Base-by-base conservation (phyloP, 2,113 vertebrate species). In the Gymnorhina tibicen region DNA sequence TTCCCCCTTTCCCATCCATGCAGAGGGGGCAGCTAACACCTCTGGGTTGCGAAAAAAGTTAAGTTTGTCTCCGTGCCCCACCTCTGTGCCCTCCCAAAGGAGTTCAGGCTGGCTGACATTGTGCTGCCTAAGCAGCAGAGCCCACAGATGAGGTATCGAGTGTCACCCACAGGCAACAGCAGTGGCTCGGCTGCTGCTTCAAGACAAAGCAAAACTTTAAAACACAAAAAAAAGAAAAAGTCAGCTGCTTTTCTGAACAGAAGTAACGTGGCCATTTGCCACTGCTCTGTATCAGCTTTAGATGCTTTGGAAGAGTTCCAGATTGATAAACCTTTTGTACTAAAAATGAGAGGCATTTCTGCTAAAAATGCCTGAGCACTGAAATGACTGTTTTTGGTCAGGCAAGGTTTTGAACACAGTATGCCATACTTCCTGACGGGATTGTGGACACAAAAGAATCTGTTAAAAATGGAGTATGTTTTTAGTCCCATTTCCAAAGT, bases 111-210 rank as follows among this genome's bases (percentile, higher is more conserved):
- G 93, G 92, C 91, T 87, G 80, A 77, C 46, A 41, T 63, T 80
- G 60, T 97, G 97, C 97, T 97, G 97, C 98, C 95, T 86, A 74
- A 85, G 93, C 93, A 92, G 79, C 94, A 60, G 30, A 89, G 74
- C 23, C 72, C 69, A 15, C 89, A 78, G 56, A 88, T 16, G 60
- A 8, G 10, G 62, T 21, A 78, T 96, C 87, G 6, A 27, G 82
- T 93, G 64, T 96, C 96, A 85, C 52, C 93, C 92, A 50, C 85
- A 81, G 87, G 80, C 86, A 81, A 46, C 28, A 77, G 85, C 91
- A 73, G 78, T 5, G 75, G 50, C 86, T 93, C 2, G 3, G 76
- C 52, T 72, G 90, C 92, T 82, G 87, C 78, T 81, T 53, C 88
- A 64, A 95, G 91, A 95, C 89, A 89, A 95, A 94, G 80, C 58